These are phyloP conservation scores for Penaeus vannamei DNA, from an alignment of 1,140 invertebrate genomes.

Conservation along the genomic window DNA sequence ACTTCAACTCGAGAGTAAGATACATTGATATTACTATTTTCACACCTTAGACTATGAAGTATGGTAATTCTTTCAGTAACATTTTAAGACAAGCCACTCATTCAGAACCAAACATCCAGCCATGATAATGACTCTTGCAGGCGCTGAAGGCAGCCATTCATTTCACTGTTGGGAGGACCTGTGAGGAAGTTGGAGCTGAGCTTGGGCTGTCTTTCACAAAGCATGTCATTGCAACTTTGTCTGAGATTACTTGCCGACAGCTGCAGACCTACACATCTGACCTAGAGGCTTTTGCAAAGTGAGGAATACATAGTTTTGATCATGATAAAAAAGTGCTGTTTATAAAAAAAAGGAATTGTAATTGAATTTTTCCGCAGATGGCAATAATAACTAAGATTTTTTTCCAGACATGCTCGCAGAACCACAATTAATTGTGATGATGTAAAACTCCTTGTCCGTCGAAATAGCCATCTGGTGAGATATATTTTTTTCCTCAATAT, in stretches of 20 bases:
- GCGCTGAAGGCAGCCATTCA: slow-evolving; percentile 44
- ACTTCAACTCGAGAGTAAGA: too few species aligned
- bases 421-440: not conserved
- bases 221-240: slow-evolving; percentile 35
- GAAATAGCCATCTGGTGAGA: slow-evolving; percentile 4
- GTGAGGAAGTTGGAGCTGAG: slow-evolving; percentile 38
- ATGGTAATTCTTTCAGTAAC: too few species aligned
- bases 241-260: slow-evolving; percentile 39
- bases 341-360: not conserved
- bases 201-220: not conserved
- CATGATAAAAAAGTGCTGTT: not conserved
- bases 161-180: slow-evolving; percentile 31
- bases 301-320: not conserved
- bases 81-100: too few species aligned
- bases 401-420: slow-evolving; percentile 10
- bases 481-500: not conserved
- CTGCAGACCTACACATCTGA: slow-evolving; percentile 15
- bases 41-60: too few species aligned
- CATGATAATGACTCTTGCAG: not conserved
- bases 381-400: not conserved
- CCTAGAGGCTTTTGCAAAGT: slow-evolving; percentile 51
- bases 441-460: slow-evolving; percentile 28
- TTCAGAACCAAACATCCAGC: too few species aligned
- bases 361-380: not conserved
- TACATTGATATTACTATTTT: too few species aligned